Base-by-base conservation (phyloP, 2,797 vertebrate genomes). In the Anguilla megastoma region DNA sequence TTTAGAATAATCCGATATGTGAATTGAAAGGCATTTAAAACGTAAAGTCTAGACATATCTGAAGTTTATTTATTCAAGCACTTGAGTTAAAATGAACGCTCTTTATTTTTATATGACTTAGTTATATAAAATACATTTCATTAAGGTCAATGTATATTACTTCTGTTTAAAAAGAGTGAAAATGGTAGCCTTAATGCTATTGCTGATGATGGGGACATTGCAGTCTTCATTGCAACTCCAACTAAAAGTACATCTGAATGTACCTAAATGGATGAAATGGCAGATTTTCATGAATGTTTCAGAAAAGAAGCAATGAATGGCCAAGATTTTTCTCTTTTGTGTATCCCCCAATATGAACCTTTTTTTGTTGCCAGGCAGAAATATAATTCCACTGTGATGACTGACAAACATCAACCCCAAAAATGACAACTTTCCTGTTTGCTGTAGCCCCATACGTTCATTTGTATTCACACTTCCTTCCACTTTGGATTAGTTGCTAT, bases 51-150 rank as follows among this genome's bases (percentile, higher is more conserved):
- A 18, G 24, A n/a, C 45, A 50, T 24, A 50, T n/a, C 45, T 24
- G 21, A 24, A 82, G 79, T 82, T 82, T 82, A 74, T 74, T 69
- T 80, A 79, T 84, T 87, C 50, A 89, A 86, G 41, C 36, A 71
- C n/a, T 86, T 50, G 30, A 87, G 89, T 69, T 58, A 58, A 27
- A 9, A 45, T 86, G 0, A 27, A 87, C 86, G 69, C 6, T 27
- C 87, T 2, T 71, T 14, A 60, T 86, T 87, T 86, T 50, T n/a
- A 84, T 84, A 82, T 48, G 36, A 48, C 66, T 79, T 84, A n/a
- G 84, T 86, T 16, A 69, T 54, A 79, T 21, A 79, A 79, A 82
- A 50, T 48, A 82, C 2, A 82, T 82, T 50, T 48, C 9, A 24
- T 82, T 79, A 82, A 50, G 79, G 79, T 82, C 79, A 48, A 82